Conservation (phyloP, 2,888 invertebrate species). For the Cistogaster globosa region DNA sequence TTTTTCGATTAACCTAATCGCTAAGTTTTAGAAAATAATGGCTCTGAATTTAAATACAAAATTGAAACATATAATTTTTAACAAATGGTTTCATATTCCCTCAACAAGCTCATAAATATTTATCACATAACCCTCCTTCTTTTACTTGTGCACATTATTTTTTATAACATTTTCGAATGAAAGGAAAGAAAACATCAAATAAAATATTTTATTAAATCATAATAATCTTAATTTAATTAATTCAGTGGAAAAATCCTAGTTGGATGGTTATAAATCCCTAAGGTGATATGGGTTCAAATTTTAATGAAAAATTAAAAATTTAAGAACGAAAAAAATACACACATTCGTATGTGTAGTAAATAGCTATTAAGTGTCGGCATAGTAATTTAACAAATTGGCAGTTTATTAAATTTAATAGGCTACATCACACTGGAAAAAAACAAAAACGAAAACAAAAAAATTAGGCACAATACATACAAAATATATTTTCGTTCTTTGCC, state of each 20-base stretch:
- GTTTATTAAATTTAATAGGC: slow-evolving; percentile 68
- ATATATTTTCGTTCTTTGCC: background rate
- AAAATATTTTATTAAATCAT: slow-evolving; percentile 22
- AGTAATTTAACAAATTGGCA: slow-evolving; percentile 68
- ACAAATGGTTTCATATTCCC: no score
- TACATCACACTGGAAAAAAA: slow-evolving; percentile 1
- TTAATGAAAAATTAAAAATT: background rate
- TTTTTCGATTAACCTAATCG: no score
- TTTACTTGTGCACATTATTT: no score
- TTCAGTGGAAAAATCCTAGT: background rate
- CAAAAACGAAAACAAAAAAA: background rate
- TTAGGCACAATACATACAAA: background rate
- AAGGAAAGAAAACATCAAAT: background rate
- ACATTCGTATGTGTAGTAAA: slow-evolving; percentile 1
- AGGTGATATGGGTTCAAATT: slow-evolving; percentile 29
- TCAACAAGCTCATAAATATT: no score
- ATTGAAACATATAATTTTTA: no score
- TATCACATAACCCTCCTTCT: no score
- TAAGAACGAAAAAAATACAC: background rate
- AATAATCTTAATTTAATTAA: slow-evolving; percentile 19
- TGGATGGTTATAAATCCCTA: background rate
- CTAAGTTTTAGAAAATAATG: no score
- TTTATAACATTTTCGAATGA: background rate
- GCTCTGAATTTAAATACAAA: no score
- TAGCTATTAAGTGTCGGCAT: slow-evolving; percentile 10